Base-by-base conservation (phyloP, 2,113 vertebrate species). In the Phylloscopus trochilus region DNA sequence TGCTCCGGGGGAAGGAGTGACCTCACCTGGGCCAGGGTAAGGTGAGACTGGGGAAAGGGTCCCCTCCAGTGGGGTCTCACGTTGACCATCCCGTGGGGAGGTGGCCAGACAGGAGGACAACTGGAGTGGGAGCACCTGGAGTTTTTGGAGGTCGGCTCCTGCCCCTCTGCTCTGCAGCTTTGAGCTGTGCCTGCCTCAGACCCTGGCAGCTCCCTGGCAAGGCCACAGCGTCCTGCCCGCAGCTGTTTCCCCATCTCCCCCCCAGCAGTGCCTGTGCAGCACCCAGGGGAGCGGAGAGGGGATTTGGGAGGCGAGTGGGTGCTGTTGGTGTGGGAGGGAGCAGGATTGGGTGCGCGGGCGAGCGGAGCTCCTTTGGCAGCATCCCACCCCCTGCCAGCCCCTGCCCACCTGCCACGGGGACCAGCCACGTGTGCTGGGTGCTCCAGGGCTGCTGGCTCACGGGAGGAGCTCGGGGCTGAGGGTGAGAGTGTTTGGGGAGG, bases 11-110 rank as follows among this genome's bases (percentile, higher is more conserved):
- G 22, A 13, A 2, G 12, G 33, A 33, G 24, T 4, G 7, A 80
- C 43, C 41, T 63, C 9, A 2, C 24, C 17, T 2, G 1, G 17
- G 44, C 62, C 2, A 9, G 1, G 7, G 23, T 22, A 70, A 77
- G 55, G 69, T 7, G 4, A 22, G 11, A 43, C 28, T 4, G 14
- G 22, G 27, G 4, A 35, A 52, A 74, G 6, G 10, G 10, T 64
- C 46, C 35, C 22, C 59, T 53, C 31, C 1, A 0, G 18, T 1
- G 15, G 27, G 24, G 22, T 70, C 62, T 35, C 0, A 0, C 43
- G 41, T 33, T 66, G 79, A 27, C 18, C 39, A 47, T 27, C 37
- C 51, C 22, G 2, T 19, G 37, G 37, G 30, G 35, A 80, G 0
- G 6, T 27, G 47, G 30, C 11, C 56, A 51, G 55, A 13, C 28